Percentiles rank a stretch among this genome's conserved stretches.
phyloP scores from a whole-genome alignment of 1,140 invertebrate species.

The Neodiprion fabricii region DNA sequence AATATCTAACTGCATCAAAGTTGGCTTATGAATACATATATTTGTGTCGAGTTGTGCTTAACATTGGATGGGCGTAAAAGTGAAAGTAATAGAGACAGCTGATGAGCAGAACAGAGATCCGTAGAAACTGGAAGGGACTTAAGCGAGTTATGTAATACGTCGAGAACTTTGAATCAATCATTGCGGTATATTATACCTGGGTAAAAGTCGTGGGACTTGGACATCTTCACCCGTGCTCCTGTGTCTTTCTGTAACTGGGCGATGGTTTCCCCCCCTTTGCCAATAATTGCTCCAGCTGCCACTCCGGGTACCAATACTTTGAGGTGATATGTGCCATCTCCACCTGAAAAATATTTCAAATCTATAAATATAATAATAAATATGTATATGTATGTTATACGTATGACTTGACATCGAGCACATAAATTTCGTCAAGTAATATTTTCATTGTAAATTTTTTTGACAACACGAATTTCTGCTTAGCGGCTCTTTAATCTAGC shows the following conservation, averaged over 20 bases:
- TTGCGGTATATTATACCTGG: conserved; percentile 74
- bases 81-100: neutral
- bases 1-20: neutral
- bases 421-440: too few relatives aligned
- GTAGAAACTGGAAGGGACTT: neutral
- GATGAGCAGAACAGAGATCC: neutral
- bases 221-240: conserved; percentile 96
- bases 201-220: conserved; percentile 97
- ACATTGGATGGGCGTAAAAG: neutral
- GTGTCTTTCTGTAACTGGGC: conserved; percentile 96
- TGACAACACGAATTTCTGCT: too few relatives aligned
- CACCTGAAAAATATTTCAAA: conserved; percentile 57
- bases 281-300: conserved; percentile 96
- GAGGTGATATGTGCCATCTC: conserved; percentile 86
- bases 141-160: neutral
- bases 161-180: neutral
- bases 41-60: conserved; percentile 1
- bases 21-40: neutral
- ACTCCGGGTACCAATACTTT: conserved; percentile 96
- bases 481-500: too few relatives aligned
- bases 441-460: too few relatives aligned
- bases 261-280: conserved; percentile 97
- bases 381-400: too few relatives aligned
- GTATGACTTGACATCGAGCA: too few relatives aligned
- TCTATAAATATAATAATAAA: too few relatives aligned